Evolutionary conservation across 1,140 invertebrate genomes (phyloP), one percentile per base, ranked within the genome.

Genomic region (Limonius californicus): DNA sequence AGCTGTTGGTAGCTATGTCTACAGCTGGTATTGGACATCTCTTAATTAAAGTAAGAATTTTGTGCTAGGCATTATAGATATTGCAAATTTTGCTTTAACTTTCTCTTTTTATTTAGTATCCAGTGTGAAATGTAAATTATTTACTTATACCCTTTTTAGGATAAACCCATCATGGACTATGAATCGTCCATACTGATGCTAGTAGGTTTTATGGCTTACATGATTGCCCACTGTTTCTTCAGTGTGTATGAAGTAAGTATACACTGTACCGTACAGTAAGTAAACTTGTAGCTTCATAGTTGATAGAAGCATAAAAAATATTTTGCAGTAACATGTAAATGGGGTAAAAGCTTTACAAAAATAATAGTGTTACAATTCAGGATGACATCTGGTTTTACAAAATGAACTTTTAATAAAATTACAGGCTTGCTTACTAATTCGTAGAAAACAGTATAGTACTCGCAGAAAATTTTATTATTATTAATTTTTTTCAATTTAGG

Each of bases 401-500:
- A 11, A 78, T 91, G 1, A 60, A 81, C 0, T 65, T 91, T 1
- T 83, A 79, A 15, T 85, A 78, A 54, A 65, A 88, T 12, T 88
- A n/a, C n/a, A n/a, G n/a, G n/a, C n/a, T 90, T 63, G 83, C 88
- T 14, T 91, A 86, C 68, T 76, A n/a, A n/a, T n/a, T n/a, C n/a
- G n/a, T n/a, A n/a, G n/a, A n/a, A n/a, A n/a, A n/a, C n/a, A n/a
- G n/a, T n/a, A n/a, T n/a, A n/a, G n/a, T 90, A 21, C 82, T 90
- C 56, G 82, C 88, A 2, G 86, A 90, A 68, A 89, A 86, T 68
- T 91, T 91, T 71, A 82, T 92, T 27, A 87, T 88, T 8, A 83
- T 91, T 43, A 91, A 90, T 73, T 89, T 91, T 83, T 89, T 90
- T 35, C n/a, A n/a, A 8, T 80, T 11, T 72, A 92, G 89, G 92